Conservation (phyloP, 2,113 vertebrate genomes). For the Heterocephalus glaber region DNA sequence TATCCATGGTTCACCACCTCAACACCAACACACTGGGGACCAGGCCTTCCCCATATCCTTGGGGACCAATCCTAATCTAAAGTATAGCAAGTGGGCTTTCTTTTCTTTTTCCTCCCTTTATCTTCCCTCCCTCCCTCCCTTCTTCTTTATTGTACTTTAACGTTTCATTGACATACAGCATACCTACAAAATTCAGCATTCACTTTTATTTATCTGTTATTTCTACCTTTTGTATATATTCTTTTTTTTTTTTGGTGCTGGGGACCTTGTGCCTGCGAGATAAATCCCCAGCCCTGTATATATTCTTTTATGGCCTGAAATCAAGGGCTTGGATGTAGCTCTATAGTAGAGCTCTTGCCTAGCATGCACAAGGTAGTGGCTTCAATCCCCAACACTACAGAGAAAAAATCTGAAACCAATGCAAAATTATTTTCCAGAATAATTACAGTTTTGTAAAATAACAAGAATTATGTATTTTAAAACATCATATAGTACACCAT, state of each 20-base stretch:
- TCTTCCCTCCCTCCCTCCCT: neutral
- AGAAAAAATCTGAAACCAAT: neutral
- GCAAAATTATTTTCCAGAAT: neutral
- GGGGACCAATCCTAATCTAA: neutral
- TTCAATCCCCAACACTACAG: neutral
- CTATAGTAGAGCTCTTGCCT: neutral
- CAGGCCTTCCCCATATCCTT: neutral
- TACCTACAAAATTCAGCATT: neutral
- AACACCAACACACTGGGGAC: neutral
- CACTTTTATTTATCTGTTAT: constrained; percentile 2
- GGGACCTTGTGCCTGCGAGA: no score
- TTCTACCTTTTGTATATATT: constrained; percentile 10
- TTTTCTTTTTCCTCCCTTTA: neutral
- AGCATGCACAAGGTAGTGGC: neutral
- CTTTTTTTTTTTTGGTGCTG: no score
- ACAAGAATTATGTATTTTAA: neutral
- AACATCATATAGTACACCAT: neutral
- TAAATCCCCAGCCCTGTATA: no score
- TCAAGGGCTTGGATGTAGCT: neutral
- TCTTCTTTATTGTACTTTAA: neutral
- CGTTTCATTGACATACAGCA: constrained; percentile 32
- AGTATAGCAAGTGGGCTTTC: neutral
- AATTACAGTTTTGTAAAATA: constrained; percentile 23
- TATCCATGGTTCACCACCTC: neutral
- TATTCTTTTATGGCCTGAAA: constrained; percentile 22